These are phyloP conservation scores for Ispidina picta DNA, from an alignment of 2,797 vertebrate genomes.

Conservation along the genomic window DNA sequence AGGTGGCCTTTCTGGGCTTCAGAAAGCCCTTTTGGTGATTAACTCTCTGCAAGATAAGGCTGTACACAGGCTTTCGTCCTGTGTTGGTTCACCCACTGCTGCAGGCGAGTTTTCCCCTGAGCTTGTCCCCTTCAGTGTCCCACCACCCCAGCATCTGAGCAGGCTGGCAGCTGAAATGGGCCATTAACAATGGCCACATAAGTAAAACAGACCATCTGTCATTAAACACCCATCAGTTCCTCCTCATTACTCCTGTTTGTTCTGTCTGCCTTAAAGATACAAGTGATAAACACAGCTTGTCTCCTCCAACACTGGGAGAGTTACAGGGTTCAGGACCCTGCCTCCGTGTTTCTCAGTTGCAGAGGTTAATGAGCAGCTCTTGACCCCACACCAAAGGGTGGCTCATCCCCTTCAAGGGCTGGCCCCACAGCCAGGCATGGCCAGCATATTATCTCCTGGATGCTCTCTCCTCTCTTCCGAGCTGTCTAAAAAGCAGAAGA, in stretches of 20 bases:
- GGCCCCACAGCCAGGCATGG: accelerated
- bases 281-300: not conserved
- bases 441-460: accelerated
- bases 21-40: not conserved
- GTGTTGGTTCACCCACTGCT: not conserved
- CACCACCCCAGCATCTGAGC: accelerated
- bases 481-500: not conserved
- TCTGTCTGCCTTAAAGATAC: not conserved
- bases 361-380: accelerated
- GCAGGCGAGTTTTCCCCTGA: not conserved
- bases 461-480: not conserved
- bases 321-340: accelerated
- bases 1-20: not conserved
- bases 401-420: not conserved
- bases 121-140: not conserved
- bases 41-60: not conserved
- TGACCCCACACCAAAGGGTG: accelerated
- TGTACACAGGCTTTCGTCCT: accelerated
- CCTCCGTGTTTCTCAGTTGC: accelerated
- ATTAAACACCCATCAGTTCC: not conserved
- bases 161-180: accelerated
- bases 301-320: not conserved
- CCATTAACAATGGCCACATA: accelerated
- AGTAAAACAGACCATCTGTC: not conserved
- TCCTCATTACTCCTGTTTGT: not conserved